Conservation (phyloP, 2,113 vertebrate species). For the Hippolais icterina region DNA sequence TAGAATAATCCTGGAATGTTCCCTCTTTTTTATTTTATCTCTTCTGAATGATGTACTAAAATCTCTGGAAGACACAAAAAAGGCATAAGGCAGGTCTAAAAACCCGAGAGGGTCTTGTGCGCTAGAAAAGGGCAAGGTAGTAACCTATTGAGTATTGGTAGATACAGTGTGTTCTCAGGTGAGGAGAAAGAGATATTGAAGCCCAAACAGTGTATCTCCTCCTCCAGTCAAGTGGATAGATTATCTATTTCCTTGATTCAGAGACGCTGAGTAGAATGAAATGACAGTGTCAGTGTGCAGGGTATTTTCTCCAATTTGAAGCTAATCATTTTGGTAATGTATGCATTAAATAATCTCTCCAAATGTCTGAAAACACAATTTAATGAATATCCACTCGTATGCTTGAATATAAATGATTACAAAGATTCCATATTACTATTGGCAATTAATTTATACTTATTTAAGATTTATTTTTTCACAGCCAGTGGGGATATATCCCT, state of each 20-base stretch:
- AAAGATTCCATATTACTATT: conserved; percentile 32
- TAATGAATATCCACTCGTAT: conserved; percentile 21
- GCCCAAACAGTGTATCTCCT: neutral
- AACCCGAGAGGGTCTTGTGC: neutral
- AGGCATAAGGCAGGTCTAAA: neutral
- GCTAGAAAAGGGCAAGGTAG: neutral
- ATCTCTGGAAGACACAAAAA: neutral
- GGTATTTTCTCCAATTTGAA: neutral
- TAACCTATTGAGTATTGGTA: neutral
- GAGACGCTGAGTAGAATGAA: neutral
- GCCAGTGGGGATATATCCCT: neutral
- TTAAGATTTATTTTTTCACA: conserved; percentile 54
- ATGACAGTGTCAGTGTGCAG: neutral
- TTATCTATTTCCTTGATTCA: neutral
- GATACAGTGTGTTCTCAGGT: neutral
- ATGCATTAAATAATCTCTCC: conserved; percentile 22
- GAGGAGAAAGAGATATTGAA: neutral
- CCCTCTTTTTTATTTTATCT: neutral
- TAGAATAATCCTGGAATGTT: neutral
- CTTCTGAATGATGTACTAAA: neutral
- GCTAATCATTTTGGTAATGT: neutral
- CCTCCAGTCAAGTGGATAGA: neutral
- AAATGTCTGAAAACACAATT: conserved; percentile 11
- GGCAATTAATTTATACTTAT: conserved; percentile 54
- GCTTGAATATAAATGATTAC: conserved; percentile 19